These are phyloP conservation scores for Lepidochrysops patricia DNA, from an alignment of 2,888 invertebrate genomes.

Conservation along the genomic window DNA sequence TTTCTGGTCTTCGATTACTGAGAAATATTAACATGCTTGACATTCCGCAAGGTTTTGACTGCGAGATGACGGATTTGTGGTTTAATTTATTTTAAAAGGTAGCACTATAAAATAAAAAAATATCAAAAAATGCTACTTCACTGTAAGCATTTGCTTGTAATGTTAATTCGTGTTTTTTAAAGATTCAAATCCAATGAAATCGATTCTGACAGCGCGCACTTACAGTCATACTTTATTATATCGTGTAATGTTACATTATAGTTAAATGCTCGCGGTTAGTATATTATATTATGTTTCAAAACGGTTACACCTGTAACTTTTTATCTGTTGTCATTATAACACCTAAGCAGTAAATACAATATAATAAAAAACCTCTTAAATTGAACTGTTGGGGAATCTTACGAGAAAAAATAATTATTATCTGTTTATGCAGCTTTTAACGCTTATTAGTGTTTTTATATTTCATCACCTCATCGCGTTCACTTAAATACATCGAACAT, in stretches of 20 bases:
- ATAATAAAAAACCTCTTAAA: background rate
- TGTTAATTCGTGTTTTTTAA: no score
- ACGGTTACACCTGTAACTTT: background rate
- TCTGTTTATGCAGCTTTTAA: background rate
- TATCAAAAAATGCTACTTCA: no score
- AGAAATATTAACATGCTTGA: background rate
- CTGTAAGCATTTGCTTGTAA: no score
- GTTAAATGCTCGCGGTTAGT: no score
- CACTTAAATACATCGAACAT: no score
- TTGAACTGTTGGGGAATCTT: background rate
- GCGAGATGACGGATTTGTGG: background rate
- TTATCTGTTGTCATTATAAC: no score
- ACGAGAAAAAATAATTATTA: background rate
- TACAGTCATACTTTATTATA: no score
- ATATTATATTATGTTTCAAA: background rate
- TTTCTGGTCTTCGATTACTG: slow-evolving; percentile 1
- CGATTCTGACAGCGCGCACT: no score
- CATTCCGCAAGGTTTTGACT: background rate
- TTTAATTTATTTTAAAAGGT: background rate
- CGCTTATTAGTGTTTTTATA: background rate
- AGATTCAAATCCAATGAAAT: no score
- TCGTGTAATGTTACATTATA: no score
- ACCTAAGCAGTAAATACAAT: background rate
- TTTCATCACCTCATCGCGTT: slow-evolving; percentile 2
- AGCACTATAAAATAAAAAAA: no score